phyloP scores from a whole-genome alignment of 2,888 invertebrate species.

The Bursaphelenchus okinawaensis region DNA sequence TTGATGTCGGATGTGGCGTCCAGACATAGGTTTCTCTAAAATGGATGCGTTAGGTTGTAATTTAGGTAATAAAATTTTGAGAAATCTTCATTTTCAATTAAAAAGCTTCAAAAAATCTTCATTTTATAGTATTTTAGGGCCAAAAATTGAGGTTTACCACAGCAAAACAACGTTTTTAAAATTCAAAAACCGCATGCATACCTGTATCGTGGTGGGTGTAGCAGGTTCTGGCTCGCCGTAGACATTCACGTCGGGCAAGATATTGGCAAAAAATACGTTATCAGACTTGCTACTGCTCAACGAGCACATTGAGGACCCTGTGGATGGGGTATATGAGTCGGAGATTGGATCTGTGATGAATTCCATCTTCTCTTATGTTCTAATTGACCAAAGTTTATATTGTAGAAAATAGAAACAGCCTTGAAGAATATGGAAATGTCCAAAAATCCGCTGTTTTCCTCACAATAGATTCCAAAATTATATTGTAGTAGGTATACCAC shows the following conservation, averaged over 20 bases:
- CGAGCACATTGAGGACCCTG: conserved; percentile 19
- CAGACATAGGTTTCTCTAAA: conserved; percentile 43
- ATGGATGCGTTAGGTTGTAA: conserved; percentile 6
- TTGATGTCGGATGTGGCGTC: conserved; percentile 47
- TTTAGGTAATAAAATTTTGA: not conserved
- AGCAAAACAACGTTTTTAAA: too few relatives aligned
- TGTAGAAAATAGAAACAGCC: conserved; percentile 4
- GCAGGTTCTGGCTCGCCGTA: conserved; percentile 17
- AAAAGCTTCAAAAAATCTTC: too few relatives aligned
- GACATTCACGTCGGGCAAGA: not conserved
- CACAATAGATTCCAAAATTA: too few relatives aligned
- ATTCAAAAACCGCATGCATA: too few relatives aligned
- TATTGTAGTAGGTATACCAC: too few relatives aligned
- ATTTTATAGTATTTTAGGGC: too few relatives aligned
- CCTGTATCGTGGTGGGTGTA: conserved; percentile 31
- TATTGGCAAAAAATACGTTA: conserved; percentile 23
- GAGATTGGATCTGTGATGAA: not conserved
- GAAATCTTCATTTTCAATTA: too few relatives aligned
- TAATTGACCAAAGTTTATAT: not conserved
- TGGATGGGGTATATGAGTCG: conserved; percentile 12
- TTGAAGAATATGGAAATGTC: not conserved
- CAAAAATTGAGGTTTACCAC: too few relatives aligned
- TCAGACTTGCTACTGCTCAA: conserved; percentile 17
- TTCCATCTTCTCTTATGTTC: conserved; percentile 8
- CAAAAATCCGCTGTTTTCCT: not conserved